Conservation (phyloP, 92 coral and sea anemone genomes). For the Scolanthus callimorphus region DNA sequence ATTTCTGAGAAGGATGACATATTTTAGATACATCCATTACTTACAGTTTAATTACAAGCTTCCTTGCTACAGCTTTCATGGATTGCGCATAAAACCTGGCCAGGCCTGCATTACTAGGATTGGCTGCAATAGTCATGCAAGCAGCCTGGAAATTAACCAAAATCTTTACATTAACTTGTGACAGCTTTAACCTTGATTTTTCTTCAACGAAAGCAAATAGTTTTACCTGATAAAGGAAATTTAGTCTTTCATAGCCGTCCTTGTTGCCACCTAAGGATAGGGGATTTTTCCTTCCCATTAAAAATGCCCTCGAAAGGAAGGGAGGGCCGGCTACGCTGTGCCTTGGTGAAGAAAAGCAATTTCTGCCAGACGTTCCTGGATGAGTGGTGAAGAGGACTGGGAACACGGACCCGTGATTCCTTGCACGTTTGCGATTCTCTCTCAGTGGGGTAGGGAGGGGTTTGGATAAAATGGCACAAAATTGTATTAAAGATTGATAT, state of each 20-base stretch:
- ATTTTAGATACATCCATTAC: too few species aligned
- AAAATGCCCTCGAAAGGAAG: slow-evolving; percentile 6
- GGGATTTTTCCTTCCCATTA: slow-evolving; percentile 50
- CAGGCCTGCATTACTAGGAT: slow-evolving; percentile 82
- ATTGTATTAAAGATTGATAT: too few species aligned
- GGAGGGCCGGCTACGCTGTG: background rate
- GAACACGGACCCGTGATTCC: too few species aligned
- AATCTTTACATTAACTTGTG: background rate
- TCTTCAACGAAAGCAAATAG: too few species aligned
- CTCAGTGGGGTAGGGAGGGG: too few species aligned
- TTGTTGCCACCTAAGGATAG: slow-evolving; percentile 26
- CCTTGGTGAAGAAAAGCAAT: background rate
- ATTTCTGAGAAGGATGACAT: too few species aligned
- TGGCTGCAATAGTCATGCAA: slow-evolving; percentile 55
- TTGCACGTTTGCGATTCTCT: too few species aligned
- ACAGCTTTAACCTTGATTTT: background rate
- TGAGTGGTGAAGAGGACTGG: too few species aligned
- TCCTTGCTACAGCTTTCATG: slow-evolving; percentile 67
- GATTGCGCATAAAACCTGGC: slow-evolving; percentile 85
- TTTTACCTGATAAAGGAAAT: slow-evolving; percentile 84
- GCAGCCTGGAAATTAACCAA: slow-evolving; percentile 53
- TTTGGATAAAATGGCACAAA: too few species aligned
- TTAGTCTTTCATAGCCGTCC: slow-evolving; percentile 77
- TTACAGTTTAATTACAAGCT: slow-evolving; percentile 82
- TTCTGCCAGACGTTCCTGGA: background rate